Evolutionary conservation across 2,888 invertebrate species (phyloP).

Genomic region (Anoncus sp.): DNA sequence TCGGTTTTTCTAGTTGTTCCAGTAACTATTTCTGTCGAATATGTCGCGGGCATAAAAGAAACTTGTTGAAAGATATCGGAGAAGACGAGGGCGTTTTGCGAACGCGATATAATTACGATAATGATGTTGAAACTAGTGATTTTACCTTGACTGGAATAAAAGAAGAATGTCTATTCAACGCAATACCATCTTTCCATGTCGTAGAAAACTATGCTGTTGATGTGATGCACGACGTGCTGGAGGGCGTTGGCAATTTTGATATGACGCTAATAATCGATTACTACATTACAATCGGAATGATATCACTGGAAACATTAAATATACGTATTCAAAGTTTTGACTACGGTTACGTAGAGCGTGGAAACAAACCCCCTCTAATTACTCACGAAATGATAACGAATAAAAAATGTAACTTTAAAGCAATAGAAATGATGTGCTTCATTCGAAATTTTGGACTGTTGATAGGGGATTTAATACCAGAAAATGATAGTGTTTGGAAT

Average conservation of each 20-base stretch:
- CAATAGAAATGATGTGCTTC: constrained; percentile 59
- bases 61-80: constrained; percentile 26
- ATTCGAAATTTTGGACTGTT: constrained; percentile 47
- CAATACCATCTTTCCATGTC: constrained; percentile 56
- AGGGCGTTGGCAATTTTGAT: constrained; percentile 59
- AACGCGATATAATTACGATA: constrained; percentile 53
- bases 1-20: constrained; percentile 61
- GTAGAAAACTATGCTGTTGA: constrained; percentile 59
- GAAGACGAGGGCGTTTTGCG: constrained; percentile 50
- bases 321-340: constrained; percentile 41
- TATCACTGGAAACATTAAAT: constrained; percentile 46
- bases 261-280: constrained; percentile 53
- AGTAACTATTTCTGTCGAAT: constrained; percentile 59
- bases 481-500: constrained; percentile 50
- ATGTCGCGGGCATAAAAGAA: constrained; percentile 49
- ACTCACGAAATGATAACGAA: constrained; percentile 43
- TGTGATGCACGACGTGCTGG: constrained; percentile 64
- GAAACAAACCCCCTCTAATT: constrained; percentile 58
- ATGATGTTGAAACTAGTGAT: constrained; percentile 50
- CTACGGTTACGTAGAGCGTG: constrained; percentile 46
- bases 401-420: constrained; percentile 56
- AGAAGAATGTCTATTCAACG: constrained; percentile 60
- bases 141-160: constrained; percentile 54
- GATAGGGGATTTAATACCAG: constrained; percentile 45
- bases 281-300: constrained; percentile 35